A percentile compares a stretch with the other conserved stretches of the same genome.
These are phyloP conservation scores for Heliornis fulica DNA, from an alignment of 2,113 vertebrate genomes.

Conservation along the genomic window DNA sequence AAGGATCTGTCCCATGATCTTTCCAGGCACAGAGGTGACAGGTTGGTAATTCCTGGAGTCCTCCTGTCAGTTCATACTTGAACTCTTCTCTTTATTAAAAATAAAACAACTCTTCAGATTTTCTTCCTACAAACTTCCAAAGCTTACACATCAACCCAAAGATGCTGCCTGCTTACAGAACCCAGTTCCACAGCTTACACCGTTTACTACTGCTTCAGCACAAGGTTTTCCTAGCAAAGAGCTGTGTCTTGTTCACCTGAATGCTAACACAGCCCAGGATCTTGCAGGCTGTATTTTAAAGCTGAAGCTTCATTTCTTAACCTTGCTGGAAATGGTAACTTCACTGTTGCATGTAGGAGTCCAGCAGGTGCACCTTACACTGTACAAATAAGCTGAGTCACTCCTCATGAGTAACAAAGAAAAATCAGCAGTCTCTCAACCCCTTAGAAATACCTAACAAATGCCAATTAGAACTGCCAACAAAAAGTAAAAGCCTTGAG, in stretches of 20 bases:
- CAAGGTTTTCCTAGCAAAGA: not conserved
- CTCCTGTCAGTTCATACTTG: too few relatives aligned
- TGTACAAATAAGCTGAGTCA: conserved; percentile 16
- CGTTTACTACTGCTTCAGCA: not conserved
- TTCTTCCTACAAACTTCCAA: not conserved
- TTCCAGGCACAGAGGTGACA: too few relatives aligned
- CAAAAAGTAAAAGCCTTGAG: not conserved
- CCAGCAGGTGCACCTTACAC: not conserved
- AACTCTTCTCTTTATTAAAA: not conserved
- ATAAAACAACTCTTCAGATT: not conserved
- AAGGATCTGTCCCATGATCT: too few relatives aligned
- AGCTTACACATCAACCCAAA: not conserved
- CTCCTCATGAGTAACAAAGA: not conserved
- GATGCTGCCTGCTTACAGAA: not conserved
- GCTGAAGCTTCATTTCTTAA: not conserved
- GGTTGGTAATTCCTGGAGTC: too few relatives aligned
- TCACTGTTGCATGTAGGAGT: not conserved
- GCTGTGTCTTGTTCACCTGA: not conserved
- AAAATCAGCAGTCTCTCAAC: not conserved
- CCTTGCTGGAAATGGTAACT: not conserved
- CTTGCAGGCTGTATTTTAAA: not conserved
- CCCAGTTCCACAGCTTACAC: not conserved
- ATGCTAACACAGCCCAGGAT: not conserved
- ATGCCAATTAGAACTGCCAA: not conserved
- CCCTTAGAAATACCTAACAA: not conserved